Evolutionary conservation across 64 coral and sea anemone genomes (phyloP).

Genomic region (Stichodactyla mertensii): DNA sequence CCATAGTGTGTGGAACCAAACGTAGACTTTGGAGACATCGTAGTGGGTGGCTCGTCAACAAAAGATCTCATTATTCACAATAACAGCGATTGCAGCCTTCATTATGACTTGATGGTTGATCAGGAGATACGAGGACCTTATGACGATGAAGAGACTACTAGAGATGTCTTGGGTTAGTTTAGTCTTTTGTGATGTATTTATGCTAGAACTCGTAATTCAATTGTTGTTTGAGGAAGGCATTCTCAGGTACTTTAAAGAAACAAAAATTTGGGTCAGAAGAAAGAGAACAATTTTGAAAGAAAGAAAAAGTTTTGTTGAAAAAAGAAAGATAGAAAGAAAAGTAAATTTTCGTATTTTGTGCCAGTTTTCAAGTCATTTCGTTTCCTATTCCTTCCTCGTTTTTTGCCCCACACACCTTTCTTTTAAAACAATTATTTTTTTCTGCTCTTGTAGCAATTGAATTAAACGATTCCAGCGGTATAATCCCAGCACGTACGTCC

Average conservation of each 20-base stretch:
- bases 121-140: constrained; percentile 75
- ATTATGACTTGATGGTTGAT: constrained; percentile 67
- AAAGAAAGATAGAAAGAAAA: too few relatives aligned
- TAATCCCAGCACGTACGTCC: constrained; percentile 80
- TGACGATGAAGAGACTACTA: constrained; percentile 65
- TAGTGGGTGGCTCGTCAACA: constrained; percentile 76
- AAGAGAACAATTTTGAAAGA: too few relatives aligned
- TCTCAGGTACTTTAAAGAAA: too few relatives aligned
- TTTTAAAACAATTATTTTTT: neutral
- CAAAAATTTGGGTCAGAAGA: too few relatives aligned
- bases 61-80: constrained; percentile 69
- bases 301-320: too few relatives aligned
- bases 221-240: neutral
- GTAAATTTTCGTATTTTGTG: too few relatives aligned
- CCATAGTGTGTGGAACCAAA: constrained; percentile 55
- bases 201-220: neutral
- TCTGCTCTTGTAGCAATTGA: constrained; percentile 39
- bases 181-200: neutral
- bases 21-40: constrained; percentile 80
- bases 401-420: too few relatives aligned
- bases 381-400: too few relatives aligned
- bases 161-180: constrained; percentile 67
- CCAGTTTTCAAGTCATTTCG: too few relatives aligned
- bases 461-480: constrained; percentile 41
- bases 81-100: constrained; percentile 87